Conservation (phyloP, 2,888 invertebrate genomes). For the Eupithecia inturbata region DNA sequence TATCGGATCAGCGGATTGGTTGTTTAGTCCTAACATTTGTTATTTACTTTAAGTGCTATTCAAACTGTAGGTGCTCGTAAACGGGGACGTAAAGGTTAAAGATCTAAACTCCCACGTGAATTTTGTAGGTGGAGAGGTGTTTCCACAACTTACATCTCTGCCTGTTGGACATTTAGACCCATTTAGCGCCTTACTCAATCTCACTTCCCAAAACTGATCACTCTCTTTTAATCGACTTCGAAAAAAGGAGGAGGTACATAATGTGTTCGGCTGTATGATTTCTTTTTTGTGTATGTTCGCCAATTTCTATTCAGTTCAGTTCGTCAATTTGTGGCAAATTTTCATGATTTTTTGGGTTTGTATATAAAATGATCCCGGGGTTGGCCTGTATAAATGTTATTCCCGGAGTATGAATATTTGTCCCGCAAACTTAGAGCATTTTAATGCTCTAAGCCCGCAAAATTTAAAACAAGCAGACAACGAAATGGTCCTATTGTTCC, state of each 20-base stretch:
- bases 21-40: not conserved
- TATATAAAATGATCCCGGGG: not conserved
- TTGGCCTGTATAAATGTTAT: no score
- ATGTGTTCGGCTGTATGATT: no score
- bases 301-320: not conserved
- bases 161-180: not conserved
- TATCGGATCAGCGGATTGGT: slow-evolving; percentile 1
- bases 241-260: not conserved
- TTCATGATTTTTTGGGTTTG: not conserved
- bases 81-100: not conserved
- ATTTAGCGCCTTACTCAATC: not conserved
- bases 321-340: not conserved
- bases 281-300: not conserved
- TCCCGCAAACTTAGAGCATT: no score
- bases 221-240: not conserved
- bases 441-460: no score
- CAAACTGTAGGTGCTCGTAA: slow-evolving; percentile 1
- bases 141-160: not conserved
- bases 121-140: not conserved
- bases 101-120: not conserved
- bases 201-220: not conserved
- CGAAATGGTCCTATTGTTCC: not conserved
- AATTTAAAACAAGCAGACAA: not conserved
- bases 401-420: not conserved
- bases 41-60: slow-evolving; percentile 1